These are phyloP conservation scores for Cuculus canorus DNA, from an alignment of 2,797 vertebrate species.

Conservation along the genomic window DNA sequence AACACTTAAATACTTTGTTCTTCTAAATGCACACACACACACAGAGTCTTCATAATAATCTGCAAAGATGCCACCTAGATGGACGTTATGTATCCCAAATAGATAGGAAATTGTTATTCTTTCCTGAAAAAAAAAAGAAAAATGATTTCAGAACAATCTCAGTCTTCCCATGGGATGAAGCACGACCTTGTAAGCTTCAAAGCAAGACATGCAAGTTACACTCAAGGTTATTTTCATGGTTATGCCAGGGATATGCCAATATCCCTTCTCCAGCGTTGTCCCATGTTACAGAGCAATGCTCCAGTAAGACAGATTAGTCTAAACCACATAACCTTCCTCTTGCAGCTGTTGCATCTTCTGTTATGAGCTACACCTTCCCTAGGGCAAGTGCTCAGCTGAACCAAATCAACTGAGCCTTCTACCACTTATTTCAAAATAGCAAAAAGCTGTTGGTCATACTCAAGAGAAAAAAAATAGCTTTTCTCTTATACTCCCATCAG, in stretches of 20 bases:
- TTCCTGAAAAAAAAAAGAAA: not conserved
- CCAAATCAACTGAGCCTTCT: not conserved
- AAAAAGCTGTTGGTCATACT: not conserved
- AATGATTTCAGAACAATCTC: not conserved
- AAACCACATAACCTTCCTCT: not conserved
- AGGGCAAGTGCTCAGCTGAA: not conserved
- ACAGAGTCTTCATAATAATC: not conserved
- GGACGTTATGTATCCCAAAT: fast-evolving
- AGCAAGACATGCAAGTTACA: not conserved
- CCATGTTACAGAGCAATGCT: not conserved
- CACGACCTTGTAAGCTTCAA: not conserved
- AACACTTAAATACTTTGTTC: not conserved
- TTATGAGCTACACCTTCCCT: not conserved
- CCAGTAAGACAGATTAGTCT: not conserved
- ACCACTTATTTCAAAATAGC: not conserved
- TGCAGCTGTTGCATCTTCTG: not conserved
- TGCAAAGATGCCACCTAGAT: not conserved
- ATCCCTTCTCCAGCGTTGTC: not conserved
- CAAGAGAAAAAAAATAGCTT: not conserved
- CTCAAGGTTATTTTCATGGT: not conserved
- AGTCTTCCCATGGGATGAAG: not conserved
- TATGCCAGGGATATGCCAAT: not conserved
- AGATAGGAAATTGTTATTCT: not conserved
- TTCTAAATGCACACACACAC: not conserved
- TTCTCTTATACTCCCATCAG: not conserved